Evolutionary conservation across 2,113 vertebrate species (phyloP).

Genomic region (Petromus typicus): DNA sequence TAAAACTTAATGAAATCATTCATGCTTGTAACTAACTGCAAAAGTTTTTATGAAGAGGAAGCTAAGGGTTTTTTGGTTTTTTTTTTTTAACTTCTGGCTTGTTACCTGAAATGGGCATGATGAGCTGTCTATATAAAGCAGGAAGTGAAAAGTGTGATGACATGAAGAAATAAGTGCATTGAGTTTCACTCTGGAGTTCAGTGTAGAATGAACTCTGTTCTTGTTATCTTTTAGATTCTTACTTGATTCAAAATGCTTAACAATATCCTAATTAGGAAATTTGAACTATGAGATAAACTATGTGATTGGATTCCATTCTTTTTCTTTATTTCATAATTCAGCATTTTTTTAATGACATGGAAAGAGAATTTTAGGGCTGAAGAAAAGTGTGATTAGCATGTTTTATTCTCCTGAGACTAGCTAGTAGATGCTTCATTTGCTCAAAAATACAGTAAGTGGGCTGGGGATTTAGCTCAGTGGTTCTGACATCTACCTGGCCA

Average conservation of each 20-base stretch:
- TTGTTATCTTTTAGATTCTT: background rate
- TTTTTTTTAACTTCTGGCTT: conserved; percentile 33
- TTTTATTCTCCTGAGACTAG: conserved; percentile 28
- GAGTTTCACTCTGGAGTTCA: conserved; percentile 1
- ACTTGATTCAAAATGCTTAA: conserved; percentile 13
- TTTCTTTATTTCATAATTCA: conserved; percentile 38
- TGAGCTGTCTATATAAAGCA: conserved; percentile 76
- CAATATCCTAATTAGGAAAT: background rate
- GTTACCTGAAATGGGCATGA: conserved; percentile 83
- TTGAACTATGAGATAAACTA: background rate
- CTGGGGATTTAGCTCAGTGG: too few species aligned
- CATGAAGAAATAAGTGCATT: conserved; percentile 76
- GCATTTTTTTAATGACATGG: conserved; percentile 48
- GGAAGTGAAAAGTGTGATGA: conserved; percentile 80
- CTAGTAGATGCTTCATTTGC: conserved; percentile 21
- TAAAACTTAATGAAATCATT: conserved; percentile 47
- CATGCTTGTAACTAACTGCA: conserved; percentile 52
- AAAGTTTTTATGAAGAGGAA: conserved; percentile 82
- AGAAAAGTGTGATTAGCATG: background rate
- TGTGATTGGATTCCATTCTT: background rate
- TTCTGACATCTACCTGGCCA: too few species aligned
- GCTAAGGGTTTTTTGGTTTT: conserved; percentile 47
- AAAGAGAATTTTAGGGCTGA: conserved; percentile 49
- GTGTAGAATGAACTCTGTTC: conserved; percentile 50
- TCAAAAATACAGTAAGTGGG: conserved; percentile 34